Percentiles rank a stretch among this genome's conserved stretches.
phyloP scores from a whole-genome alignment of 2,113 vertebrate genomes.

The Sciurus niger region DNA sequence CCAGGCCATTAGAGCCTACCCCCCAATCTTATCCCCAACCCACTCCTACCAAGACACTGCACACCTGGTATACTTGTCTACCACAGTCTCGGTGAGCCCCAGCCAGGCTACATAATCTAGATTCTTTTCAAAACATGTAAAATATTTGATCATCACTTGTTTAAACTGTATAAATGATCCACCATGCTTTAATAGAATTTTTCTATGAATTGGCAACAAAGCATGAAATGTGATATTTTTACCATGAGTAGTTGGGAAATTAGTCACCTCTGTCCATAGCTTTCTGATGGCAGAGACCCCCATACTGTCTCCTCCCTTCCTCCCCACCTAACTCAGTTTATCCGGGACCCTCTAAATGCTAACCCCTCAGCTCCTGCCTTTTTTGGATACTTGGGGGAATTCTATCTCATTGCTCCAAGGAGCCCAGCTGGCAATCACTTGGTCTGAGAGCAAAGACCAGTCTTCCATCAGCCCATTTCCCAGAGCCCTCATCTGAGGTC shows the following conservation, averaged over 20 bases:
- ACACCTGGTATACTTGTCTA: not conserved
- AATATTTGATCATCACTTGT: constrained; percentile 90
- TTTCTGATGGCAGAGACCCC: constrained; percentile 78
- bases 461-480: constrained; percentile 29
- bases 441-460: constrained; percentile 24
- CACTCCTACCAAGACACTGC: not conserved
- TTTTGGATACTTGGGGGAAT: not conserved
- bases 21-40: not conserved
- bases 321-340: not conserved
- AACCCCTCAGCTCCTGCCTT: not conserved
- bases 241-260: constrained; percentile 90
- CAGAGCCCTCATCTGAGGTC: not conserved
- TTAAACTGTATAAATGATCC: constrained; percentile 92
- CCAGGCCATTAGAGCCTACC: not conserved
- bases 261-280: constrained; percentile 89
- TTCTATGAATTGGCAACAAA: constrained; percentile 92
- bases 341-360: not conserved
- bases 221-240: constrained; percentile 93
- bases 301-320: not conserved
- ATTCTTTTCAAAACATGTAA: constrained; percentile 86
- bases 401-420: not conserved
- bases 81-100: not conserved
- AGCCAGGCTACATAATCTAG: constrained; percentile 69
- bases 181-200: constrained; percentile 90
- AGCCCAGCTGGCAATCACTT: not conserved